phyloP scores from a whole-genome alignment of 2,797 vertebrate species.

The Helostoma temminkii region DNA sequence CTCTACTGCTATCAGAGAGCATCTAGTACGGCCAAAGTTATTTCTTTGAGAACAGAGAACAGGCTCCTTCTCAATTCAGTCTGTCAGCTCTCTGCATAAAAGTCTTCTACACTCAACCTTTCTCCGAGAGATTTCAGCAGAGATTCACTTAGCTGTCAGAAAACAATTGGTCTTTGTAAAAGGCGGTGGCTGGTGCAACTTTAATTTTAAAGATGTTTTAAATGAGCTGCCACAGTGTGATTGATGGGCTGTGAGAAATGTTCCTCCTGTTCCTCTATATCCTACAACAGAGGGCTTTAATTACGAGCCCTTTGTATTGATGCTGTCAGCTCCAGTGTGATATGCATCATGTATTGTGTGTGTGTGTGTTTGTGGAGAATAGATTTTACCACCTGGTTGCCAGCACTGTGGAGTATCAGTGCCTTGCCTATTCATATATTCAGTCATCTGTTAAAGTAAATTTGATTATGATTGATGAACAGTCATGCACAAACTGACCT shows the following conservation, averaged over 20 bases:
- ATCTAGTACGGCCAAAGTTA: slow-evolving; percentile 66
- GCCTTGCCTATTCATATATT: slow-evolving; percentile 69
- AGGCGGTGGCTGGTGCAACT: slow-evolving; percentile 66
- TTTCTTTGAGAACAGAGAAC: slow-evolving; percentile 63
- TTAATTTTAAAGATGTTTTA: slow-evolving; percentile 83
- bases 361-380: slow-evolving; percentile 55
- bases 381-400: slow-evolving; percentile 66
- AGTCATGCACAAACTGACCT: slow-evolving; percentile 35
- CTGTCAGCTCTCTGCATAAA: slow-evolving; percentile 72
- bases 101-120: slow-evolving; percentile 64
- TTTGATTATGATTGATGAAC: slow-evolving; percentile 75
- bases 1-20: slow-evolving; percentile 60
- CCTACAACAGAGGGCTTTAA: slow-evolving; percentile 71
- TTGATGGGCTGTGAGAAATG: slow-evolving; percentile 71
- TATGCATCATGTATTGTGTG: slow-evolving; percentile 71
- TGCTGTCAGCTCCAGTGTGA: slow-evolving; percentile 74
- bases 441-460: slow-evolving; percentile 62
- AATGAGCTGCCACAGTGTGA: slow-evolving; percentile 78
- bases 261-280: slow-evolving; percentile 59
- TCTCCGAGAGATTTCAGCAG: slow-evolving; percentile 56
- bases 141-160: slow-evolving; percentile 77
- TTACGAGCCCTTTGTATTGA: slow-evolving; percentile 73
- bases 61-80: slow-evolving; percentile 62
- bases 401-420: slow-evolving; percentile 45
- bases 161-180: slow-evolving; percentile 77